These are phyloP conservation scores for Salvelinus sp. DNA, from an alignment of 2,113 vertebrate genomes.

Conservation along the genomic window DNA sequence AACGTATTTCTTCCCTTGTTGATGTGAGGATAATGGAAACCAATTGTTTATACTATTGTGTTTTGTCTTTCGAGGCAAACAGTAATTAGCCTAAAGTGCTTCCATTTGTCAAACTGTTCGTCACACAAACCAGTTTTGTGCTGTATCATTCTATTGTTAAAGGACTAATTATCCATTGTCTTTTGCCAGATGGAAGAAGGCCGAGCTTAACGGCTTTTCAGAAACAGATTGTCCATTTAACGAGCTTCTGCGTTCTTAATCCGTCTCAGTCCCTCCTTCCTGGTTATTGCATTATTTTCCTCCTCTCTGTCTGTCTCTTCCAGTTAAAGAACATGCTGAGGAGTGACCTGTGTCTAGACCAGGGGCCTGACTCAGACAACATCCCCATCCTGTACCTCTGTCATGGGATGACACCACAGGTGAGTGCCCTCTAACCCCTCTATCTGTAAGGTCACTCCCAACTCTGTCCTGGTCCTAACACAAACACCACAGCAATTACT, in stretches of 20 bases:
- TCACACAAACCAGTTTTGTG: conserved; percentile 17
- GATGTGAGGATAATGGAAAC: background rate
- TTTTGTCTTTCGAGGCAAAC: background rate
- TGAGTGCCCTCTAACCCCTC: conserved; percentile 61
- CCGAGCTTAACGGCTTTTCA: conserved; percentile 39
- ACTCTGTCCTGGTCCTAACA: background rate
- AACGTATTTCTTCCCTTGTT: background rate
- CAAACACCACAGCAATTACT: background rate
- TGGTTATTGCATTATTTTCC: background rate
- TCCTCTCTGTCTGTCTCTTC: conserved; percentile 16
- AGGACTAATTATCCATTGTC: conserved; percentile 47
- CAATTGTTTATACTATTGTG: background rate
- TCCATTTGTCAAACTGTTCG: conserved; percentile 61
- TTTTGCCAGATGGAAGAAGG: conserved; percentile 60
- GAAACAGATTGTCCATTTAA: conserved; percentile 26
- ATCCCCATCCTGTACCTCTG: conserved; percentile 96
- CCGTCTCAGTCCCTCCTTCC: background rate
- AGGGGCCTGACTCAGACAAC: conserved; percentile 95
- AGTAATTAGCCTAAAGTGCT: conserved; percentile 39
- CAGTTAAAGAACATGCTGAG: conserved; percentile 96
- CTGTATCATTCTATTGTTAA: conserved; percentile 47
- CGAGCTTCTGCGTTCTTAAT: background rate
- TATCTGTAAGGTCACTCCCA: conserved; percentile 14
- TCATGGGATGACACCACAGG: conserved; percentile 97
- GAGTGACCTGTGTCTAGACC: conserved; percentile 94